Evolutionary conservation across 2,113 vertebrate species (phyloP).

Genomic region (Lipophrys pholis): DNA sequence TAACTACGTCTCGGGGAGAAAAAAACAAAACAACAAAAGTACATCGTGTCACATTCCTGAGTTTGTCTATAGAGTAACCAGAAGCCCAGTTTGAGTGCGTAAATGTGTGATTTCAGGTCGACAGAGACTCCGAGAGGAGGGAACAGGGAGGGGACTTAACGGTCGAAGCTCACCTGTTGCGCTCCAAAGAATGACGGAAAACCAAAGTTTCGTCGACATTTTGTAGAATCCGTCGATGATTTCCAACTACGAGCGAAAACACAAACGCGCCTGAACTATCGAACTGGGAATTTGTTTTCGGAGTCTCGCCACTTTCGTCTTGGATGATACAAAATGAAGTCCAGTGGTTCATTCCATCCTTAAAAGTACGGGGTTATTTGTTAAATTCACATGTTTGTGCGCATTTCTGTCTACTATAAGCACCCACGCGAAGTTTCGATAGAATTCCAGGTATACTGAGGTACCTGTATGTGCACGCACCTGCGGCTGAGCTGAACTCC

Average conservation of each 20-base stretch:
- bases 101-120: neutral
- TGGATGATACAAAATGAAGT: too few species aligned
- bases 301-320: too few species aligned
- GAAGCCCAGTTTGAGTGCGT: neutral
- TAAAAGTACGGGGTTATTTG: too few species aligned
- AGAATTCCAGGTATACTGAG: neutral
- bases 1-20: neutral
- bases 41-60: too few species aligned
- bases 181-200: slow-evolving; percentile 32
- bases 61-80: too few species aligned
- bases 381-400: too few species aligned
- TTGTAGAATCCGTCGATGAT: neutral
- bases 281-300: too few species aligned
- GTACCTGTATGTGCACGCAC: slow-evolving; percentile 1
- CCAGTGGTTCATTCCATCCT: too few species aligned
- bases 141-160: too few species aligned
- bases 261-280: too few species aligned
- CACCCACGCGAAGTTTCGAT: accelerated
- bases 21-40: neutral
- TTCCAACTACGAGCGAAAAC: too few species aligned
- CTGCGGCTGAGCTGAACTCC: slow-evolving; percentile 4
- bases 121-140: slow-evolving; percentile 12
- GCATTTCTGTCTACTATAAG: neutral
- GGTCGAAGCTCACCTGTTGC: slow-evolving; percentile 59
- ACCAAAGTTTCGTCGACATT: slow-evolving; percentile 32